Evolutionary conservation across 2,888 invertebrate genomes (phyloP).

Genomic region (Drosophila kuntzei): DNA sequence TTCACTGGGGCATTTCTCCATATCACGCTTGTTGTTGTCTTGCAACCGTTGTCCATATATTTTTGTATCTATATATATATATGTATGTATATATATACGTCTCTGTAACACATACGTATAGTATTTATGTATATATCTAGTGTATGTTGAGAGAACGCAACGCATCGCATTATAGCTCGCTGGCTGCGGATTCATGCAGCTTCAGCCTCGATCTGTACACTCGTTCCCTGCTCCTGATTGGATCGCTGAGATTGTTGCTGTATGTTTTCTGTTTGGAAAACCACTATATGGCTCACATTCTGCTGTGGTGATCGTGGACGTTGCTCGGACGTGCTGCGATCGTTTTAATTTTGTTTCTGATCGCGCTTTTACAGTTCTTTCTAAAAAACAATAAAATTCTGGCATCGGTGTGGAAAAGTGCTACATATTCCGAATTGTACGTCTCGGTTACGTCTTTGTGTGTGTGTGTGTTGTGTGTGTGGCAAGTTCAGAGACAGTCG

Average conservation of each 20-base stretch:
- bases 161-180: conserved; percentile 80
- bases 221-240: conserved; percentile 34
- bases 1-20: conserved; percentile 74
- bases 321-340: conserved; percentile 23
- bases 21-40: conserved; percentile 40
- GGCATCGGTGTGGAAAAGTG: conserved; percentile 74
- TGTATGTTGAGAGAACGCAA: conserved; percentile 46
- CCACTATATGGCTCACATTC: conserved; percentile 79
- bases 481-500: conserved; percentile 74
- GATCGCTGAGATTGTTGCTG: conserved; percentile 38
- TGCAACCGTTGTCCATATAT: conserved; percentile 56
- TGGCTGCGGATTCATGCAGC: conserved; percentile 57
- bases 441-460: conserved; percentile 48
- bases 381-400: conserved; percentile 82
- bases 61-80: conserved; percentile 20
- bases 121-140: conserved; percentile 16
- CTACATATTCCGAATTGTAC: conserved; percentile 54
- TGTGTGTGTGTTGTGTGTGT: conserved; percentile 45
- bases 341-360: conserved; percentile 76
- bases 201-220: conserved; percentile 34
- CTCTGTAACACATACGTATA: conserved; percentile 21
- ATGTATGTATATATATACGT: conserved; percentile 18
- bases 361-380: conserved; percentile 82
- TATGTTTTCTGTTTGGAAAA: conserved; percentile 62
- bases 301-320: conserved; percentile 25